These are phyloP conservation scores for Lordiphosa collinella DNA, from an alignment of 1,140 invertebrate species.

Conservation along the genomic window DNA sequence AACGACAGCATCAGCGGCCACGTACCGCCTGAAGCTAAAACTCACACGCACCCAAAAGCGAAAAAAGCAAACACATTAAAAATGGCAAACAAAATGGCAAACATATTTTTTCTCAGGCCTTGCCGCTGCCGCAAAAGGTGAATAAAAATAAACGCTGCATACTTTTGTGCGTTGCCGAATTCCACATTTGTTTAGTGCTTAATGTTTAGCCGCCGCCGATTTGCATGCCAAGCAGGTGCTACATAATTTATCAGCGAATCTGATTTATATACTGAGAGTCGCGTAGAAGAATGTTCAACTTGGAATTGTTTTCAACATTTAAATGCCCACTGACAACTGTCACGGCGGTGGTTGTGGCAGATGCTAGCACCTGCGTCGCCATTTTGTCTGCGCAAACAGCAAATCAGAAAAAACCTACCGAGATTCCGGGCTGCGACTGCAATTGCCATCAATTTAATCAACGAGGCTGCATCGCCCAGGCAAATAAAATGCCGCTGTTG, in stretches of 20 bases:
- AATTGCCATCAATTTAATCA: slow-evolving; percentile 71
- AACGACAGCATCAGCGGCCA: slow-evolving; percentile 28
- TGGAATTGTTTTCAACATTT: slow-evolving; percentile 47
- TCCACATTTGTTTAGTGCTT: slow-evolving; percentile 71
- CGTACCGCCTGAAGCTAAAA: slow-evolving; percentile 13
- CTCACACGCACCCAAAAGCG: slow-evolving; percentile 21
- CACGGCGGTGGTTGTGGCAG: background rate
- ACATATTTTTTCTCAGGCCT: slow-evolving; percentile 54
- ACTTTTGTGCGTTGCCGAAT: slow-evolving; percentile 40
- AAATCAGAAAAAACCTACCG: background rate
- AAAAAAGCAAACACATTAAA: slow-evolving; percentile 46
- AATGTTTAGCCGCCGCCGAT: slow-evolving; percentile 59
- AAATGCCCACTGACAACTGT: slow-evolving; percentile 41
- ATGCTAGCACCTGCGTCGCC: slow-evolving; percentile 39
- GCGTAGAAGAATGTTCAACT: slow-evolving; percentile 35
- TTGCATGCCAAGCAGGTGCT: slow-evolving; percentile 69
- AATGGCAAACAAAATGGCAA: slow-evolving; percentile 77
- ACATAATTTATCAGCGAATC: slow-evolving; percentile 63
- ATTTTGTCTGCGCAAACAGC: slow-evolving; percentile 37
- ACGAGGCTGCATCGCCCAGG: slow-evolving; percentile 44
- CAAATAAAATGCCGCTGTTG: slow-evolving; percentile 58
- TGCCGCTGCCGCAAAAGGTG: slow-evolving; percentile 38
- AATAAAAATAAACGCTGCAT: slow-evolving; percentile 47
- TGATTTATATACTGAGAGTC: slow-evolving; percentile 58
- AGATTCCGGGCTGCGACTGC: slow-evolving; percentile 33